Evolutionary conservation across 1,140 invertebrate species (phyloP).

Genomic region (Drosophila bipectinata): DNA sequence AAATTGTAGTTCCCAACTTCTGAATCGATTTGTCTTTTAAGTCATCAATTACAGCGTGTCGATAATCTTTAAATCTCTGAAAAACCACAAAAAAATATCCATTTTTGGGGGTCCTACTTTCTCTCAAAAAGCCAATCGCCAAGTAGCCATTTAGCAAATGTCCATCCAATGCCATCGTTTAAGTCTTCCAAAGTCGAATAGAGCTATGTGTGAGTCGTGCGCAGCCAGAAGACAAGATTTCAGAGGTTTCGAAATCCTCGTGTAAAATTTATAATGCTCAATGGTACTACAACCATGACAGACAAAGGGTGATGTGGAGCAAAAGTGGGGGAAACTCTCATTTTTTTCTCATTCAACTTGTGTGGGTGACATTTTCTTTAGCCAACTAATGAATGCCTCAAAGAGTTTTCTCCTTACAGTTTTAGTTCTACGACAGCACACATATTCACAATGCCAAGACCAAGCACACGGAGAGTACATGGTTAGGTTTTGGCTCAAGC

Average conservation of each 20-base stretch:
- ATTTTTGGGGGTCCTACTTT: neutral
- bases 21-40: neutral
- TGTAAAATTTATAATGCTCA: slow-evolving; percentile 55
- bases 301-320: slow-evolving; percentile 3
- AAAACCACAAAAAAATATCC: neutral
- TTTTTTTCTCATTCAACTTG: slow-evolving; percentile 28
- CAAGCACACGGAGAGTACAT: slow-evolving; percentile 30
- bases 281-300: slow-evolving; percentile 30
- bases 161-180: neutral
- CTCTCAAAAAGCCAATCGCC: neutral
- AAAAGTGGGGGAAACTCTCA: slow-evolving; percentile 5
- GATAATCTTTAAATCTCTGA: neutral
- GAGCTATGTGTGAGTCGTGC: slow-evolving; percentile 25
- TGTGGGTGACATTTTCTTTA: slow-evolving; percentile 54
- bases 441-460: slow-evolving; percentile 1
- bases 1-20: too few relatives aligned
- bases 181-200: slow-evolving; percentile 6
- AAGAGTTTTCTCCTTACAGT: slow-evolving; percentile 49
- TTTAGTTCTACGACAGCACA: slow-evolving; percentile 48
- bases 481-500: slow-evolving; percentile 30
- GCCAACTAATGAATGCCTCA: slow-evolving; percentile 59
- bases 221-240: slow-evolving; percentile 31
- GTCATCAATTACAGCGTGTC: neutral
- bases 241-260: slow-evolving; percentile 35
- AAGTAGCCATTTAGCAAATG: slow-evolving; percentile 9